These are phyloP conservation scores for Drosophila ficusphila DNA, from an alignment of 1,140 invertebrate genomes.

Conservation along the genomic window DNA sequence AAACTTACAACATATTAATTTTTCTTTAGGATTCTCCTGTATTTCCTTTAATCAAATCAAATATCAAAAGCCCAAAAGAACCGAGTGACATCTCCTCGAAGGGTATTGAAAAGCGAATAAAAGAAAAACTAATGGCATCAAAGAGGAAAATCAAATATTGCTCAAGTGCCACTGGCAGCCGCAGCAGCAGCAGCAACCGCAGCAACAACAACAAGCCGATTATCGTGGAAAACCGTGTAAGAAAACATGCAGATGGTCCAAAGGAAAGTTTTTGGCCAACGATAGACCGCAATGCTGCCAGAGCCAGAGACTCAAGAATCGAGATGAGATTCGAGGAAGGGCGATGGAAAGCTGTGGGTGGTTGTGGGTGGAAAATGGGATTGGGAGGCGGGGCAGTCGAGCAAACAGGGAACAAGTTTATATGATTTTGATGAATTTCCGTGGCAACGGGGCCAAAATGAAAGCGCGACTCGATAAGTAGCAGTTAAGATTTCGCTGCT, in stretches of 20 bases:
- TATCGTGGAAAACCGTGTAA: conserved; percentile 65
- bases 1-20: too few relatives aligned
- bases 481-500: conserved; percentile 77
- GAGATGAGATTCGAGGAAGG: conserved; percentile 29
- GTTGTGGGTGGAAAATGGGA: too few relatives aligned
- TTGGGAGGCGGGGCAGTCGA: not conserved
- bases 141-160: conserved; percentile 81
- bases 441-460: conserved; percentile 80
- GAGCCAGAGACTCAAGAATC: conserved; percentile 15
- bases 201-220: conserved; percentile 43
- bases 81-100: not conserved
- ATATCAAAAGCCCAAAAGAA: not conserved
- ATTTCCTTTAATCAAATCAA: not conserved
- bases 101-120: conserved; percentile 22
- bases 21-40: too few relatives aligned
- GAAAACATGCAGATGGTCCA: conserved; percentile 79
- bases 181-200: conserved; percentile 37
- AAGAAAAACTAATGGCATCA: conserved; percentile 78
- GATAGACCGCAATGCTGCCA: conserved; percentile 66
- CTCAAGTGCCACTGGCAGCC: conserved; percentile 74
- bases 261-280: conserved; percentile 71
- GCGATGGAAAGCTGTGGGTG: not conserved
- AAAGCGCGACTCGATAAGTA: conserved; percentile 77
- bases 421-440: conserved; percentile 83
- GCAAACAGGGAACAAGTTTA: conserved; percentile 70